A percentile compares a stretch with the other conserved stretches of the same genome.
Evolutionary conservation across 2,888 invertebrate genomes (phyloP).

Genomic region (Spicauda simplicius): DNA sequence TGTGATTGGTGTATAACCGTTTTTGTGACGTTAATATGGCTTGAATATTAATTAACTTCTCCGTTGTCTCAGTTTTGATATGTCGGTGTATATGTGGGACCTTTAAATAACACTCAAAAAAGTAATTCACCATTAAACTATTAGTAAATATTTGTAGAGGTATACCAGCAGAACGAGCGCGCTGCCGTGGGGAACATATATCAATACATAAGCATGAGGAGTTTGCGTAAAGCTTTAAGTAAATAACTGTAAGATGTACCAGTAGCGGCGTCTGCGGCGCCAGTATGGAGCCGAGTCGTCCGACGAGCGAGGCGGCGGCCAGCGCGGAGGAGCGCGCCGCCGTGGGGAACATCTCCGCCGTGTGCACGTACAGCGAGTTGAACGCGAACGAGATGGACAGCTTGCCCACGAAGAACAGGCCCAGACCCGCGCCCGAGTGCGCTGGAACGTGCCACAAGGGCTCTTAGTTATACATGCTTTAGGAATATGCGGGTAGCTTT

Average conservation of each 20-base stretch:
- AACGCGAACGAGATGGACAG: slow-evolving; percentile 87
- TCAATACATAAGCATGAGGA: too few relatives aligned
- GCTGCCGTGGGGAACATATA: slow-evolving; percentile 89
- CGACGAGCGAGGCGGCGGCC: slow-evolving; percentile 88
- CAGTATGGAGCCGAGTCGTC: slow-evolving; percentile 87
- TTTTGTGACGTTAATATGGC: too few relatives aligned
- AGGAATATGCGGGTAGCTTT: too few relatives aligned
- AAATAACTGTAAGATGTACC: slow-evolving; percentile 56
- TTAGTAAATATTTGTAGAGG: slow-evolving; percentile 88
- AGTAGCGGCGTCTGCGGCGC: slow-evolving; percentile 89
- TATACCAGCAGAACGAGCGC: slow-evolving; percentile 87
- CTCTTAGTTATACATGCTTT: too few relatives aligned
- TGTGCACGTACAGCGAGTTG: slow-evolving; percentile 87
- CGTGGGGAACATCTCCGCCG: slow-evolving; percentile 90
- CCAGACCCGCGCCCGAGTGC: slow-evolving; percentile 59
- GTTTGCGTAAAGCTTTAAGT: too few relatives aligned
- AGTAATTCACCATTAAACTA: slow-evolving; percentile 85
- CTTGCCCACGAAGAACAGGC: slow-evolving; percentile 86
- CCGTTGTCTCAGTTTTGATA: too few relatives aligned
- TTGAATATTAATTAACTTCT: too few relatives aligned
- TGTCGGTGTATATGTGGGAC: too few relatives aligned
- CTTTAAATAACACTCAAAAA: too few relatives aligned
- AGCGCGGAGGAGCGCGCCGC: slow-evolving; percentile 87
- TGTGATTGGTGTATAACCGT: too few relatives aligned
- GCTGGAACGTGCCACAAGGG: slow-evolving; percentile 16